Conservation (phyloP, 2,888 invertebrate genomes). For the Polia nebulosa region DNA sequence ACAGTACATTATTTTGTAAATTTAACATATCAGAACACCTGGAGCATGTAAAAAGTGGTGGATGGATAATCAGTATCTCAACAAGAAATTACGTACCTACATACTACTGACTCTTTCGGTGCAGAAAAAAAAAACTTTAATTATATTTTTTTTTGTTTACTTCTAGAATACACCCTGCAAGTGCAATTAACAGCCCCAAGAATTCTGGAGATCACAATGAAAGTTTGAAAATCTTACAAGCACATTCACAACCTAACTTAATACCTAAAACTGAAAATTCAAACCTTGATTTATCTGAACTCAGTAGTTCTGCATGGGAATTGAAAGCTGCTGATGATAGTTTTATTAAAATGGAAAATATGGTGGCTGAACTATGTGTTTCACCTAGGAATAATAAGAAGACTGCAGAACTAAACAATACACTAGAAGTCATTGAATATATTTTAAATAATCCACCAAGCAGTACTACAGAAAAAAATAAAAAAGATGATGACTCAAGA, state of each 20-base stretch:
- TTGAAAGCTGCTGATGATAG: conserved; percentile 75
- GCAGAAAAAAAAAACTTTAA: neutral
- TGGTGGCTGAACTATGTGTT: conserved; percentile 72
- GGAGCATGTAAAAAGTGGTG: neutral
- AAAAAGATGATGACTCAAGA: conserved; percentile 18
- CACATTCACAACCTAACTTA: conserved; percentile 81
- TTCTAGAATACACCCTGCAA: conserved; percentile 42
- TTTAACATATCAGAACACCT: neutral
- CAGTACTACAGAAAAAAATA: conserved; percentile 34
- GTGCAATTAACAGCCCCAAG: conserved; percentile 57
- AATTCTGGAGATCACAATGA: conserved; percentile 62
- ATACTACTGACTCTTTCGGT: no score
- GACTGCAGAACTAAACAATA: conserved; percentile 75
- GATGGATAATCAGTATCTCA: neutral
- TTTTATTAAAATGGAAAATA: conserved; percentile 79
- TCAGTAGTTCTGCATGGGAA: conserved; percentile 59
- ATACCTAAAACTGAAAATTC: conserved; percentile 43
- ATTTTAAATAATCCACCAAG: conserved; percentile 76
- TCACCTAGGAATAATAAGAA: conserved; percentile 64
- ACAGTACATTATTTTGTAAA: neutral
- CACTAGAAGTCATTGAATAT: conserved; percentile 78
- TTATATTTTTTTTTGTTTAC: neutral
- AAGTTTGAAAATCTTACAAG: conserved; percentile 80
- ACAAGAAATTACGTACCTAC: no score
- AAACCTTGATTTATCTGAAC: conserved; percentile 44